Percentiles rank a stretch among this genome's conserved stretches.
These are phyloP conservation scores for Orchestia grillus DNA, from an alignment of 1,140 invertebrate species.

Conservation along the genomic window DNA sequence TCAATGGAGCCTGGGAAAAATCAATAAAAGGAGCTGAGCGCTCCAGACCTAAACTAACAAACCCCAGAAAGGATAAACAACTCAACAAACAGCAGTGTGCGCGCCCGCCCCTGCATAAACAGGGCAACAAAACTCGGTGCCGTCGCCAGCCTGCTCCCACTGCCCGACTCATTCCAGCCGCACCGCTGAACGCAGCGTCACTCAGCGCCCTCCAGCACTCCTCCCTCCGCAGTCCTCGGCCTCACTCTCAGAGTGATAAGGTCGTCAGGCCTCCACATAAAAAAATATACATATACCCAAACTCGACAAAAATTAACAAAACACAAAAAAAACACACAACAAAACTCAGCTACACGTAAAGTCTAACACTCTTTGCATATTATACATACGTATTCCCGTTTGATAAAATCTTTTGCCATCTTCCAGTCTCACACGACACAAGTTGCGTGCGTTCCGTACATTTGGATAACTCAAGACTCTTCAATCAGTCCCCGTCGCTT, in stretches of 20 bases:
- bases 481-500: too few species aligned
- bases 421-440: too few species aligned
- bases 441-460: too few species aligned
- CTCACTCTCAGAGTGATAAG: not conserved
- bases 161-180: not conserved
- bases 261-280: not conserved
- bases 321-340: too few species aligned
- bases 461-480: too few species aligned
- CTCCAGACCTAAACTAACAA: slow-evolving; percentile 40
- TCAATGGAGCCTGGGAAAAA: slow-evolving; percentile 39
- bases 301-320: too few species aligned
- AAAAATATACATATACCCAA: too few species aligned
- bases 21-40: slow-evolving; percentile 38
- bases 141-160: not conserved
- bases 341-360: too few species aligned
- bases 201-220: not conserved
- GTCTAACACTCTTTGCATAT: too few species aligned
- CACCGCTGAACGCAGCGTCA: too few species aligned
- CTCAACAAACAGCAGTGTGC: slow-evolving; percentile 42
- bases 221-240: not conserved
- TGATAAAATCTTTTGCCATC: too few species aligned
- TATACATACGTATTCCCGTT: too few species aligned
- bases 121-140: not conserved
- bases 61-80: slow-evolving; percentile 51
- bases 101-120: slow-evolving; percentile 39